Evolutionary conservation across 2,797 vertebrate genomes (phyloP).

Genomic region (Perodicticus potto): DNA sequence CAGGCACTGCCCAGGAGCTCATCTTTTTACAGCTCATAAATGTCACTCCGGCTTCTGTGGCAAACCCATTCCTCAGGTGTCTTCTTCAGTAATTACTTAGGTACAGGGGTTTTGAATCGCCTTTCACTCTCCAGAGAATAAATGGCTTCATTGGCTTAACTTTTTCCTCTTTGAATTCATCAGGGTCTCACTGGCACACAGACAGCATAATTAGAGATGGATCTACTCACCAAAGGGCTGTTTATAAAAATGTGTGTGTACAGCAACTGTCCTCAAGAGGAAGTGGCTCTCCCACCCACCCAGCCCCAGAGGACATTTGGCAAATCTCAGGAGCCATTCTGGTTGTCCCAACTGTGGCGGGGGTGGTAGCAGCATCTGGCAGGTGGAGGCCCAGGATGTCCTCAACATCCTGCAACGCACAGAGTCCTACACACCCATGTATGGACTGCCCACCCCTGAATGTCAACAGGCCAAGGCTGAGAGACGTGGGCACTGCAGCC

Average conservation of each 20-base stretch:
- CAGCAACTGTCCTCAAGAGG: neutral
- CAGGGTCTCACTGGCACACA: neutral
- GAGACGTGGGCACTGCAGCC: too few species aligned
- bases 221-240: neutral
- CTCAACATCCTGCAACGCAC: neutral
- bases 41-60: neutral
- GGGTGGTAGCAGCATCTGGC: too few species aligned
- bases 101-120: neutral
- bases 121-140: neutral
- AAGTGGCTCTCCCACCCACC: fast-evolving
- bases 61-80: neutral
- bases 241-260: neutral
- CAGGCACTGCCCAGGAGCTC: neutral
- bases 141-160: neutral
- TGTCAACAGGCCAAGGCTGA: neutral
- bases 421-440: too few species aligned
- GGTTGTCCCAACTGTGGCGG: neutral
- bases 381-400: too few species aligned
- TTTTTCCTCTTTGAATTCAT: neutral
- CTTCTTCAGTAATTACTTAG: neutral
- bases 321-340: neutral
- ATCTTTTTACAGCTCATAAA: neutral
- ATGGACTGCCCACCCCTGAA: too few species aligned
- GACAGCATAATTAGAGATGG: neutral
- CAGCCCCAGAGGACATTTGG: too few species aligned